Base-by-base conservation (phyloP, 1,140 invertebrate species). In the Zophobas atratus region DNA sequence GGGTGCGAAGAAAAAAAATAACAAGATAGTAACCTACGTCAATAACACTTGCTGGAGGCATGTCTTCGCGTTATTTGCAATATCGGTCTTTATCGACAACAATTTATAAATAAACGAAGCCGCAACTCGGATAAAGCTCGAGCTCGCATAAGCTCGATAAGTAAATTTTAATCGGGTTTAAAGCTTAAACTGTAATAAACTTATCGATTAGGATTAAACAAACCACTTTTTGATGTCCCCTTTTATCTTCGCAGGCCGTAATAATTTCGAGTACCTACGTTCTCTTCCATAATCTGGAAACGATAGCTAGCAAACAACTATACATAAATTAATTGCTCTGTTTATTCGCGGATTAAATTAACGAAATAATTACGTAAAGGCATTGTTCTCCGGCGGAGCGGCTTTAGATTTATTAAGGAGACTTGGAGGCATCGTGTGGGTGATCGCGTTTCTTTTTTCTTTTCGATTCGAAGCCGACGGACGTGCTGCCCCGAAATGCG, bases 291-390 rank as follows among this genome's bases (percentile, higher is more conserved):
- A 67, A 67, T 67, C 60, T 67, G 60, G 60, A 67, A 67, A 67
- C 39, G 8, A 67, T 67, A 2, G 33, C 60, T 43, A 67, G 43
- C 60, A 67, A 1, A 1, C 39, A 20, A 20, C 20, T 20, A 20
- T 20, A 67, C 60, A 67, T 46, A 67, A 67, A 46, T 67, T 67
- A 67, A 67, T 67, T 39, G 60, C 8, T 67, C 3, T 43, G 39
- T 67, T 67, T 67, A 33, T 67, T 39, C 39, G 20, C 1, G 60
- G 39, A 67, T 67, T 43, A 67, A 43, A 32, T 33, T 41, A 67
- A 67, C 43, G 41, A 67, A 67, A 67, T 43, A 67, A 67, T 67
- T 67, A 67, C 60, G 60, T 67, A 67, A 67, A 67, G 6, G 38
- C 60, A 67, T 67, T 67, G 60, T 67, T 67, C 60, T 67, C 6